These are phyloP conservation scores for Rhabdomys dilectus DNA, from an alignment of 2,113 vertebrate species.

Conservation along the genomic window DNA sequence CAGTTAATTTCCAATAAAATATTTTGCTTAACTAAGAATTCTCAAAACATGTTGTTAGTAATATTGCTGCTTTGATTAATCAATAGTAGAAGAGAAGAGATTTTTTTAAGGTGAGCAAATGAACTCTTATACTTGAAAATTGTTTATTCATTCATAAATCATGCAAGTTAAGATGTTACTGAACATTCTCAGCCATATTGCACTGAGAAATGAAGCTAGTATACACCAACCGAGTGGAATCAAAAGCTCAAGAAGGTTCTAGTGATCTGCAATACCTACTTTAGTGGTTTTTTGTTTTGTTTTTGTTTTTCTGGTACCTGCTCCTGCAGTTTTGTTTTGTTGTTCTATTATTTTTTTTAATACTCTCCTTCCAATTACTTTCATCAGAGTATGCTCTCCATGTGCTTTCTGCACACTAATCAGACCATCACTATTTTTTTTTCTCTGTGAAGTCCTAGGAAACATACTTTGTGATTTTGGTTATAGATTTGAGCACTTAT, in stretches of 20 bases:
- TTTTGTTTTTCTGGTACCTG: background rate
- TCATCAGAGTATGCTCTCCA: background rate
- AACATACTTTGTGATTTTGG: background rate
- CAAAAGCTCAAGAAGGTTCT: background rate
- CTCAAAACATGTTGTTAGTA: background rate
- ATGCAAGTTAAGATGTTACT: background rate
- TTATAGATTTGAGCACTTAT: background rate
- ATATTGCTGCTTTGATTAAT: background rate
- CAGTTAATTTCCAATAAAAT: background rate
- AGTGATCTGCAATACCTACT: background rate
- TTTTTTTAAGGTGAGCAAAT: background rate
- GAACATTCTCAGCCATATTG: background rate
- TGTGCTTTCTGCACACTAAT: background rate
- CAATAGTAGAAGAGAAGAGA: background rate
- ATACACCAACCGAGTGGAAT: background rate
- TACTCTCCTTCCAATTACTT: background rate
- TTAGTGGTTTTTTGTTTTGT: background rate
- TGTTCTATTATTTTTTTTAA: background rate
- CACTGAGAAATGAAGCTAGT: background rate
- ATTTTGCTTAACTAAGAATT: background rate
- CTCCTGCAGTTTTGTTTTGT: background rate
- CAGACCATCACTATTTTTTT: background rate
- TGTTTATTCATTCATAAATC: background rate
- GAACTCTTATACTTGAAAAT: background rate
- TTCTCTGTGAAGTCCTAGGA: background rate